A percentile compares a stretch with the other conserved stretches of the same genome.
Conservation (phyloP, 2,888 invertebrate species). For the Kryphioiulus occultus region DNA sequence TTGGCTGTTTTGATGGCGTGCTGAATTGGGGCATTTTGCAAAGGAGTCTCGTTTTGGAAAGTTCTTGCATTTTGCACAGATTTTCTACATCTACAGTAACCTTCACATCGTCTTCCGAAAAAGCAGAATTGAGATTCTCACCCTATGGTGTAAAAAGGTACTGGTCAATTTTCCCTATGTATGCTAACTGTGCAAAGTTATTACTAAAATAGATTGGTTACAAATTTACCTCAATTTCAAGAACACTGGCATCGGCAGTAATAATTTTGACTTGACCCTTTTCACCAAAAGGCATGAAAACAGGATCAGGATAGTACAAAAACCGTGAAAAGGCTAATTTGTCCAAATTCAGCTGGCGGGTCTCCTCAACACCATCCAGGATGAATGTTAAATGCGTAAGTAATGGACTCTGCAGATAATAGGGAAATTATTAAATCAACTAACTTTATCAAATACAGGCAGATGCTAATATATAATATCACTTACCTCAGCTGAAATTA, state of each 20-base stretch:
- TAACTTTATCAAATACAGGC: neutral
- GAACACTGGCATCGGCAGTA: slow-evolving; percentile 56
- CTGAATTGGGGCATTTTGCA: slow-evolving; percentile 50
- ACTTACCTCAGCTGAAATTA: slow-evolving; percentile 54
- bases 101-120: slow-evolving; percentile 52
- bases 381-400: slow-evolving; percentile 58
- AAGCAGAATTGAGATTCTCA: slow-evolving; percentile 54
- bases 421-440: neutral
- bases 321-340: slow-evolving; percentile 57
- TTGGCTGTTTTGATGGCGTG: neutral
- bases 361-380: slow-evolving; percentile 60
- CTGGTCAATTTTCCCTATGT: neutral
- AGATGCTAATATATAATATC: neutral
- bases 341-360: slow-evolving; percentile 55
- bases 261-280: slow-evolving; percentile 56
- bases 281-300: slow-evolving; percentile 56
- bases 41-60: slow-evolving; percentile 30
- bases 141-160: slow-evolving; percentile 52
- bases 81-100: slow-evolving; percentile 52
- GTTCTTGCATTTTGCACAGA: slow-evolving; percentile 54
- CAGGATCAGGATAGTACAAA: slow-evolving; percentile 60
- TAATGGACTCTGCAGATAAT: slow-evolving; percentile 54
- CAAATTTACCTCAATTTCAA: slow-evolving; percentile 58
- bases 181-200: neutral
- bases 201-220: neutral